Conservation (phyloP, 2,797 vertebrate species). For the Squalus acanthias region DNA sequence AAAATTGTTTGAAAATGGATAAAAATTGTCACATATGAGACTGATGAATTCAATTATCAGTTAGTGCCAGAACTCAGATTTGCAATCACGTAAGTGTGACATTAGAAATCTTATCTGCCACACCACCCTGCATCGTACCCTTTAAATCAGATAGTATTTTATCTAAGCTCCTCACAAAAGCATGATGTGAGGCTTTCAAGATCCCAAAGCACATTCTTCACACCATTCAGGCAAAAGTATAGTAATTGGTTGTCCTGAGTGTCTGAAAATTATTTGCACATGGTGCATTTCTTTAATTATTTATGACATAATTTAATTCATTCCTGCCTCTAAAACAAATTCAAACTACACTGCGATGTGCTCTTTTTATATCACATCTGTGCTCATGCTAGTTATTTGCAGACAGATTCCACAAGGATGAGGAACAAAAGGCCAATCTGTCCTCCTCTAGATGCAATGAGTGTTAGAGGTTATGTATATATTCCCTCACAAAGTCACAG, state of each 20-base stretch:
- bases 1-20: background rate
- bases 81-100: conserved; percentile 15
- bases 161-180: conserved; percentile 26
- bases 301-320: conserved; percentile 10
- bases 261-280: conserved; percentile 11
- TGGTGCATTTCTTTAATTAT: conserved; percentile 3
- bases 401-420: background rate
- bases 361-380: background rate
- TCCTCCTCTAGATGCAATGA: conserved; percentile 13
- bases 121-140: background rate
- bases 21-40: background rate
- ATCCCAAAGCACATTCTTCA: conserved; percentile 3
- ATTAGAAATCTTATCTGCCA: background rate
- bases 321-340: background rate
- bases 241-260: conserved; percentile 8
- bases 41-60: conserved; percentile 2
- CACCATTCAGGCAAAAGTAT: conserved; percentile 16
- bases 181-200: conserved; percentile 12
- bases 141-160: conserved; percentile 26
- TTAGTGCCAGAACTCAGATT: background rate
- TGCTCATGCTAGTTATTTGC: background rate
- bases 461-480: background rate
- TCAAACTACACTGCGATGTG: background rate
- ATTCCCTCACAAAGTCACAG: background rate
- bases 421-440: conserved; percentile 17